Conservation (phyloP, 2,797 vertebrate species). For the Eptatretus atami region DNA sequence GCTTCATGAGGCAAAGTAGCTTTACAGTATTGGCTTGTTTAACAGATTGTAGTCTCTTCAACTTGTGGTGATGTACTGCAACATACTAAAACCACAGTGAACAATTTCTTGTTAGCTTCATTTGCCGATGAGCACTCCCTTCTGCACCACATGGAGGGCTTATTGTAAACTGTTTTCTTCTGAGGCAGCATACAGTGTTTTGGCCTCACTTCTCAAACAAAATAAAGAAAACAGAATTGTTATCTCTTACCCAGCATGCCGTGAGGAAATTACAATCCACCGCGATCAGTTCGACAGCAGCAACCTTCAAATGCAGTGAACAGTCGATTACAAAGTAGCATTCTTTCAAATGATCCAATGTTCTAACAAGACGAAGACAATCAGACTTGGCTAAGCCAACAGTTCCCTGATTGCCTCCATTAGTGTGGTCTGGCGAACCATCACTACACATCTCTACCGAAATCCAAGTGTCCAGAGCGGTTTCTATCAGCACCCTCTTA, state of each 20-base stretch:
- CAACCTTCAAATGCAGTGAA: not conserved
- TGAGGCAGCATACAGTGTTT: not conserved
- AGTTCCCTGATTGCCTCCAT: not conserved
- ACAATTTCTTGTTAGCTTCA: not conserved
- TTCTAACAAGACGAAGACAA: not conserved
- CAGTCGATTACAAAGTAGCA: not conserved
- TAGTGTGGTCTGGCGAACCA: not conserved
- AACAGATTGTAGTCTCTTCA: constrained; percentile 1
- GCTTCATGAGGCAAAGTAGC: not conserved
- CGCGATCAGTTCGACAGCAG: not conserved
- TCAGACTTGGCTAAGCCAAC: not conserved
- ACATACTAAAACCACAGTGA: not conserved
- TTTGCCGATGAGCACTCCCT: not conserved
- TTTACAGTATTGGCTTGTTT: not conserved
- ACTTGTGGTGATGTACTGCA: not conserved
- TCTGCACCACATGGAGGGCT: not conserved
- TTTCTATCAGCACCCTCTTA: not conserved
- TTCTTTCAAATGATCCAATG: not conserved
- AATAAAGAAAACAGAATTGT: constrained; percentile 3
- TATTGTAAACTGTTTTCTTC: constrained; percentile 2
- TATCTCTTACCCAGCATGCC: not conserved
- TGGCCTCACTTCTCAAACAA: not conserved
- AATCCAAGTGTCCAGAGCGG: not conserved
- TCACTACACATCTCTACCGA: not conserved
- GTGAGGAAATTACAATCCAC: not conserved